Evolutionary conservation across 2,797 vertebrate genomes (phyloP).

Genomic region (Stomatorhinus walkeri): DNA sequence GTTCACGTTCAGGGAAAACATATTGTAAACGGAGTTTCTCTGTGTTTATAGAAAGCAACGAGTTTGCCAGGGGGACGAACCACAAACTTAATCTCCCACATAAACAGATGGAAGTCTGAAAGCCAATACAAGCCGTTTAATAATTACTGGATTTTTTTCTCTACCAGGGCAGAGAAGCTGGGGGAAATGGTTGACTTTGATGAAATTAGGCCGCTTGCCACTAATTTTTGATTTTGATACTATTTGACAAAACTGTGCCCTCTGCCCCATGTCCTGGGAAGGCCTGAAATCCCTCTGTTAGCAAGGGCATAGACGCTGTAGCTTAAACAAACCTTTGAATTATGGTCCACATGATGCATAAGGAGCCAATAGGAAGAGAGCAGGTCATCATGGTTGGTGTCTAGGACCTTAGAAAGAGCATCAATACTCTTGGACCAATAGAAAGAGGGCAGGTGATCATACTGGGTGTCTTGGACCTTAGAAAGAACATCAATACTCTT

Average conservation of each 20-base stretch:
- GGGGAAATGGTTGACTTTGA: not conserved
- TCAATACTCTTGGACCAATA: not conserved
- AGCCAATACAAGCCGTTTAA: slow-evolving; percentile 34
- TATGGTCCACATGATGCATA: slow-evolving; percentile 17
- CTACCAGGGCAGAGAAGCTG: slow-evolving; percentile 20
- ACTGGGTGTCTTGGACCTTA: not conserved
- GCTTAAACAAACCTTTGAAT: slow-evolving; percentile 30
- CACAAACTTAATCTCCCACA: slow-evolving; percentile 33
- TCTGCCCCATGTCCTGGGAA: slow-evolving; percentile 29
- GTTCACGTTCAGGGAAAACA: slow-evolving; percentile 47
- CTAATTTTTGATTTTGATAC: slow-evolving; percentile 31
- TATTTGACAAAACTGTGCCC: slow-evolving; percentile 36
- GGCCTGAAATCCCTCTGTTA: slow-evolving; percentile 11
- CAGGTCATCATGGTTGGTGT: slow-evolving; percentile 24
- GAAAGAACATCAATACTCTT: not conserved
- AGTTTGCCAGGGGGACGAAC: not conserved
- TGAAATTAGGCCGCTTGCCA: slow-evolving; percentile 32
- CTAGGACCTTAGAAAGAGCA: slow-evolving; percentile 22
- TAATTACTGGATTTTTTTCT: slow-evolving; percentile 29
- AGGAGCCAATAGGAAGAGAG: slow-evolving; percentile 22
- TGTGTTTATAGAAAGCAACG: slow-evolving; percentile 25
- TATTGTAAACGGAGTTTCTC: slow-evolving; percentile 15
- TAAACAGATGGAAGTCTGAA: slow-evolving; percentile 27
- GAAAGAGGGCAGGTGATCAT: slow-evolving; percentile 26
- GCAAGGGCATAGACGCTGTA: not conserved